phyloP scores from a whole-genome alignment of 2,797 vertebrate genomes.

The Allobates femoralis region DNA sequence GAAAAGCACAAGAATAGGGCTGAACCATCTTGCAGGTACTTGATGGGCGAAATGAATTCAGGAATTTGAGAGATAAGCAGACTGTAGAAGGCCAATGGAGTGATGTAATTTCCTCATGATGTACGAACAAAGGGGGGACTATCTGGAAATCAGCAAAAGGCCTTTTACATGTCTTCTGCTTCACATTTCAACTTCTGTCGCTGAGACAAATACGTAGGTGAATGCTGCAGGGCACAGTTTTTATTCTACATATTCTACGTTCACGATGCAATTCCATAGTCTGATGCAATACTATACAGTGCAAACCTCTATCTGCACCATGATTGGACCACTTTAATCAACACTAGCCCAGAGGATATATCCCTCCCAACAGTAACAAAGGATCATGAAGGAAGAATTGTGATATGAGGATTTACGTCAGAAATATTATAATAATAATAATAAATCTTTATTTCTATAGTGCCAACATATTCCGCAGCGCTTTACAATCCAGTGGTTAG shows the following conservation, averaged over 20 bases:
- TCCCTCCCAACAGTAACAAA: slow-evolving; percentile 3
- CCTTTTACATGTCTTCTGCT: not conserved
- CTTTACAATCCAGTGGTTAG: too few species aligned
- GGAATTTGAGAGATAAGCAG: slow-evolving; percentile 43
- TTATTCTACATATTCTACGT: too few species aligned
- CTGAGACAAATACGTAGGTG: not conserved
- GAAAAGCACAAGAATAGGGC: not conserved
- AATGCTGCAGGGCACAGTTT: not conserved
- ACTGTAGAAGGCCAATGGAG: slow-evolving; percentile 15
- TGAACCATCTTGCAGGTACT: slow-evolving; percentile 12
- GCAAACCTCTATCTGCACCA: not conserved
- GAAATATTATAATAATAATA: too few species aligned
- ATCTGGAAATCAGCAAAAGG: not conserved
- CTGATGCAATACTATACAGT: not conserved
- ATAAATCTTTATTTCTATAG: too few species aligned
- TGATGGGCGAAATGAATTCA: slow-evolving; percentile 27
- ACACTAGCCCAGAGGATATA: not conserved
- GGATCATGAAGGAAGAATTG: not conserved
- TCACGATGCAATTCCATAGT: not conserved
- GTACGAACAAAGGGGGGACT: slow-evolving; percentile 47
- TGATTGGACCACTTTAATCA: not conserved
- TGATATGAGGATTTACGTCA: not conserved
- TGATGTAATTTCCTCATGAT: slow-evolving; percentile 56
- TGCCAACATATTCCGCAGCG: too few species aligned
- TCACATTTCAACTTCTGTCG: slow-evolving; percentile 1